Evolutionary conservation across 2,113 vertebrate species (phyloP).

Genomic region (Onychostoma macrolepis): DNA sequence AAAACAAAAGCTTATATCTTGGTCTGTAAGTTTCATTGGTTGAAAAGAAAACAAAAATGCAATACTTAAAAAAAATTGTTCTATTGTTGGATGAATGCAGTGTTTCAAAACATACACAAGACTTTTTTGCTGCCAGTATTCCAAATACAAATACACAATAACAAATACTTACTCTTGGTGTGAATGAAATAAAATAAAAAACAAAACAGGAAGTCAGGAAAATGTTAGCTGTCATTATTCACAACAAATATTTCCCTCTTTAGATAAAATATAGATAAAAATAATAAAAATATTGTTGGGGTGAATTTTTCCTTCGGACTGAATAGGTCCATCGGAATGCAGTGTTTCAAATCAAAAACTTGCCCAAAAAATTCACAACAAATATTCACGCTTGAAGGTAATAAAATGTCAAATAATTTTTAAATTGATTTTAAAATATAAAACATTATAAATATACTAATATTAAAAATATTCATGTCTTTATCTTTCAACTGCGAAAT

Average conservation of each 20-base stretch:
- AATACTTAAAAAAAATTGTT: background rate
- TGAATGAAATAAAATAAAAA: too few species aligned
- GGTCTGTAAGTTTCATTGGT: background rate
- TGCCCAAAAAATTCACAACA: background rate
- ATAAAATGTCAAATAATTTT: background rate
- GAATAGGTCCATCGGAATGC: too few species aligned
- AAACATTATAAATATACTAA: background rate
- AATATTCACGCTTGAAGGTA: background rate
- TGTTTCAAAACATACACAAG: background rate
- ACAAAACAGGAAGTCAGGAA: too few species aligned
- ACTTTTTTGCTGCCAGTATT: too few species aligned
- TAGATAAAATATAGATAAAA: too few species aligned
- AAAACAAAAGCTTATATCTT: background rate
- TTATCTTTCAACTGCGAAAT: slow-evolving; percentile 43
- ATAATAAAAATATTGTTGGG: too few species aligned
- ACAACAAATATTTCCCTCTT: too few species aligned
- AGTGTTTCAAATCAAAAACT: too few species aligned
- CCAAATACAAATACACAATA: too few species aligned
- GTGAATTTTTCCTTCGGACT: too few species aligned
- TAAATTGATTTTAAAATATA: background rate
- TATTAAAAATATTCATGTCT: background rate
- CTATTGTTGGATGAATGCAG: background rate
- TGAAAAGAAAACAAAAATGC: background rate
- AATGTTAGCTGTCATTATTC: too few species aligned
- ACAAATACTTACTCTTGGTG: too few species aligned